Evolutionary conservation across 2,888 invertebrate genomes (phyloP), one percentile per base, ranked within the genome.

Genomic region (Steromphala cineraria): DNA sequence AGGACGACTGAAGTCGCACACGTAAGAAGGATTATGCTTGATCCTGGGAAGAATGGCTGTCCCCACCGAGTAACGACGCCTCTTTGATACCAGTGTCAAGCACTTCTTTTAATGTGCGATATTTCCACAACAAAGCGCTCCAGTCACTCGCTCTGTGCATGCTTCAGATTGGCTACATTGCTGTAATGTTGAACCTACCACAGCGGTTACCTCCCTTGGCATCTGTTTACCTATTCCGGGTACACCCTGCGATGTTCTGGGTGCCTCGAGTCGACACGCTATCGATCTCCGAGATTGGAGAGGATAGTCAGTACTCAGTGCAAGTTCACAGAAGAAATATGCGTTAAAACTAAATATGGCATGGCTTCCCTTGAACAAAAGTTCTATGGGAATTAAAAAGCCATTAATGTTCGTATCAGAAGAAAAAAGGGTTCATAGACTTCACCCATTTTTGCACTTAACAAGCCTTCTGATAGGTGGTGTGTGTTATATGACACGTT

Each of bases 91-190:
- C 19, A 71, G 71, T 36, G 31, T 71, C 71, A 71, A 31, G 17
- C 71, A 19, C 28, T 36, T 71, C 36, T 36, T 40, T 71, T 28
- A 71, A 31, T 31, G 71, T 71, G 71, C 36, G 71, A 71, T 71
- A 71, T 28, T 71, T 40, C 36, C 71, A 71, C 71, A 71, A 71
- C 71, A 71, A 71, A 71, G 71, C 71, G 40, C 71, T 19, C 71
- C 36, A 3, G 36, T 71, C 19, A 71, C 71, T n/a, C 19, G 17
- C 36, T 40, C 28, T 71, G 19, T 36, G 19, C 8, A 71, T 36
- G 71, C 28, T 19, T 71, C 71, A 71, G 36, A 56, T 71, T 71
- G 36, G 40, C 19, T 36, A 71, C 31, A 71, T 10, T 31, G 36
- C 36, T 17, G 8, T 36, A 19, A 5, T n/a, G 71, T 40, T 13